Evolutionary conservation across 1,140 invertebrate genomes (phyloP), one percentile per base, ranked within the genome.

Genomic region (Calycopis cecrops): DNA sequence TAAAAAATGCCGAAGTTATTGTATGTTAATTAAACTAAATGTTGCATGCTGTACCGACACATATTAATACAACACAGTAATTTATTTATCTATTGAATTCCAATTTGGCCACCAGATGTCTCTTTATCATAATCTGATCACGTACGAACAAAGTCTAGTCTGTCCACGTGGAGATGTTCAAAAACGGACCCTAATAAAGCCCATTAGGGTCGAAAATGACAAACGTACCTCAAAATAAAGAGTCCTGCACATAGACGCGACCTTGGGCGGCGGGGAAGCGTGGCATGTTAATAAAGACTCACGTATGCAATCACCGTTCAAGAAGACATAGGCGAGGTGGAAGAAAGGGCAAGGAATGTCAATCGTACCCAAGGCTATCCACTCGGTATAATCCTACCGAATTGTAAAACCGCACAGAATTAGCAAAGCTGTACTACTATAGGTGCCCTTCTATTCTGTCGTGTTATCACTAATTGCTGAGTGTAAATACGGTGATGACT

Each of bases 321-420:
- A 69, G 75, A 81, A 74, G 74, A 82, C 77, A 80, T 81, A 76
- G 73, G 64, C 70, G 82, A 83, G 79, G 82, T 85, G 79, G 83
- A 86, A 86, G 83, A 86, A 86, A 86, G 83, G 83, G 80, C 83
- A 82, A 79, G 76, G 79, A 78, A 81, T 81, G 77, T 77, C 74
- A 84, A 77, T 59, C 60, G 65, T 54, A 57, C 57, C 63, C 76
- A 81, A 85, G 79, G 81, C 69, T 75, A 59, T 59, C 78, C 65
- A 59, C 66, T 73, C 57, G n/a, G 63, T 73, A 72, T 77, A 71
- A 83, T 18, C 67, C 76, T 51, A 58, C 69, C 58, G 60, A 59
- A 60, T 71, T 47, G 59, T 47, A 61, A 62, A 65, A 59, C 58
- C 60, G 34, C 28, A 40, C 57, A 42, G 42, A 47, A 60, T 50